Evolutionary conservation across 2,888 invertebrate species (phyloP).

Genomic region (Euclidia mi): DNA sequence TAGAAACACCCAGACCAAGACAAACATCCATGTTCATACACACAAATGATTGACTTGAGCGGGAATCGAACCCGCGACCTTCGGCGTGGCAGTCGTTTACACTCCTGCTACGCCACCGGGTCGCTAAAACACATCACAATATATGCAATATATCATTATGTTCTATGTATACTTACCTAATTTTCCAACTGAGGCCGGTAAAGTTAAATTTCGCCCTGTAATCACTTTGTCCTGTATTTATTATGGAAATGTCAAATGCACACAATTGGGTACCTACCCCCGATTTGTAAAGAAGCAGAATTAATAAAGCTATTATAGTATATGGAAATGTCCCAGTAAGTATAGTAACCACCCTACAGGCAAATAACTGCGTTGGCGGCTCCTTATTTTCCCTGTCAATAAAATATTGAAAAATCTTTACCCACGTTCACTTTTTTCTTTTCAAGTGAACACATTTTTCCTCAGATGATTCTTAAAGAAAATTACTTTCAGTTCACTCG

Average conservation of each 20-base stretch:
- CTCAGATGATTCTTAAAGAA: slow-evolving; percentile 68
- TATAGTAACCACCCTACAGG: slow-evolving; percentile 38
- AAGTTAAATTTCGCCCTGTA: neutral
- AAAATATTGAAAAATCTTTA: slow-evolving; percentile 80
- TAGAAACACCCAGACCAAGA: no score
- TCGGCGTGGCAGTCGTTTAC: no score
- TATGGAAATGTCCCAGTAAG: slow-evolving; percentile 1
- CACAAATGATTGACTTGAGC: no score
- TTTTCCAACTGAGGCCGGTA: neutral
- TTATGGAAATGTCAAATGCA: slow-evolving; percentile 22
- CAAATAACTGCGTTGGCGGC: slow-evolving; percentile 54
- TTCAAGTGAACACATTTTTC: slow-evolving; percentile 70
- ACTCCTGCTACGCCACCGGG: no score
- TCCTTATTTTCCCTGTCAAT: slow-evolving; percentile 74
- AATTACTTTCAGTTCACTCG: slow-evolving; percentile 71
- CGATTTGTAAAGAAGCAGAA: slow-evolving; percentile 4
- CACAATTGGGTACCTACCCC: slow-evolving; percentile 7
- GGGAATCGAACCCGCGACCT: no score
- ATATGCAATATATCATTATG: no score
- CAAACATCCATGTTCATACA: no score
- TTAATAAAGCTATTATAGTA: slow-evolving; percentile 16
- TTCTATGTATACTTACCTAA: neutral
- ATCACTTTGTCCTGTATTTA: neutral
- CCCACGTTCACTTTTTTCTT: slow-evolving; percentile 70
- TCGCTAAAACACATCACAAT: no score